Evolutionary conservation across 2,888 invertebrate genomes (phyloP), one percentile per base, ranked within the genome.

Genomic region (Athalia circularis): DNA sequence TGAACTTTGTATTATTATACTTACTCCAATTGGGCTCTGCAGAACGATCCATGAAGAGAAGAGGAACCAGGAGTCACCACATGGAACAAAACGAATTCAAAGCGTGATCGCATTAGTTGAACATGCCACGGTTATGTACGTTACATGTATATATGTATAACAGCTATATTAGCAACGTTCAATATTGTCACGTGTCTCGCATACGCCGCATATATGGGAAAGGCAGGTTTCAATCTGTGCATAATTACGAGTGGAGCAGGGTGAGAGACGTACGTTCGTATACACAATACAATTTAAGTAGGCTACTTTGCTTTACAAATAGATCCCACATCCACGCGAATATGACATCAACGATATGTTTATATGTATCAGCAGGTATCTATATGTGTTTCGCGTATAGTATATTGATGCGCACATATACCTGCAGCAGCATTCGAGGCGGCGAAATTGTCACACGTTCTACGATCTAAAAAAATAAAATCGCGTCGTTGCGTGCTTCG

Each of bases 11-110:
- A 47, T 7, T 54, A 29, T 29, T 29, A 84, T 90, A 90, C 90
- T 90, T 87, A 90, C 90, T 90, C 90, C 85, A 90, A 88, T 85
- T 90, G 90, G 82, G 90, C 90, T 88, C 90, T 90, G 89, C 47
- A 47, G 50, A 13, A 62, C 62, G 29, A 62, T 62, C 75, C 72
- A 47, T 1, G 72, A 59, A 72, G 57, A 0, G 29, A 74, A 76
- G 77, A 80, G 13, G 50, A 29, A 50, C 8, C 45, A 62, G 48
- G 80, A 80, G 81, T 80, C 81, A 79, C 79, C 80, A 84, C 86
- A 87, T 87, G 87, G 84, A 87, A 87, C 86, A 87, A 84, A 86
- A 29, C 29, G 84, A 84, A 84, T 80, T 79, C 29, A 11, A 65
- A 62, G n/a, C 57, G 8, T 57, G 47, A n/a, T 59, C 47, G 72